Conservation (phyloP, 2,797 vertebrate species). For the Bradypus variegatus region DNA sequence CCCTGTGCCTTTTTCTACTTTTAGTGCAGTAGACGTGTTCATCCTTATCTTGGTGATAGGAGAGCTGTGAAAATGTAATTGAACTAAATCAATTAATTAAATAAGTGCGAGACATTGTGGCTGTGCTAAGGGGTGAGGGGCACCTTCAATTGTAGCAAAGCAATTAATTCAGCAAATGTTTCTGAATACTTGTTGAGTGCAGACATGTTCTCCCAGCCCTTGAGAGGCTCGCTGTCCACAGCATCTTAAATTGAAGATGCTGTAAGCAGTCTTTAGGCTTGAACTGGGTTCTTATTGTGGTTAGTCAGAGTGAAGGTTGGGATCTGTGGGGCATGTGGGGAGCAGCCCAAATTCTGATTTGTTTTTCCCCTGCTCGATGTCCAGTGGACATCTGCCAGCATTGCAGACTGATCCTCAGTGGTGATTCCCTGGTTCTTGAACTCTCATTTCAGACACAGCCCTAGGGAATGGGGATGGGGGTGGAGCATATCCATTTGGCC, state of each 20-base stretch:
- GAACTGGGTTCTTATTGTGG: background rate
- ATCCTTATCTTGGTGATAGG: constrained; percentile 39
- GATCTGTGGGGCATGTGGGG: background rate
- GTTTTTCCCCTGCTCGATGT: background rate
- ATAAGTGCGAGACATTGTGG: constrained; percentile 21
- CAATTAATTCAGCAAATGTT: constrained; percentile 25
- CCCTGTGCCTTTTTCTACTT: constrained; percentile 51
- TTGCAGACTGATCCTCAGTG: accelerated
- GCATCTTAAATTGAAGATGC: background rate
- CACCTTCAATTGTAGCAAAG: background rate
- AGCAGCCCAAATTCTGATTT: background rate
- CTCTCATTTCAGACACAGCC: background rate
- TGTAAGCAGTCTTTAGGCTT: background rate
- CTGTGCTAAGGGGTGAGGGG: background rate
- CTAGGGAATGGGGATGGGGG: too few relatives aligned
- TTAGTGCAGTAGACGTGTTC: constrained; percentile 49
- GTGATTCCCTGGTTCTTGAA: background rate
- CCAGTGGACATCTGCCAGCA: background rate
- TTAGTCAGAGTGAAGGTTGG: background rate
- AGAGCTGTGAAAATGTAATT: constrained; percentile 38
- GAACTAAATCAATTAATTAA: constrained; percentile 36
- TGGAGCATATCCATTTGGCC: accelerated
- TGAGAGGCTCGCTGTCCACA: background rate
- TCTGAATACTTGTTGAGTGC: background rate
- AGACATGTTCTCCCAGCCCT: background rate